Evolutionary conservation across 1,140 invertebrate species (phyloP), one percentile per base, ranked within the genome.

Genomic region (Drosophila persimilis): DNA sequence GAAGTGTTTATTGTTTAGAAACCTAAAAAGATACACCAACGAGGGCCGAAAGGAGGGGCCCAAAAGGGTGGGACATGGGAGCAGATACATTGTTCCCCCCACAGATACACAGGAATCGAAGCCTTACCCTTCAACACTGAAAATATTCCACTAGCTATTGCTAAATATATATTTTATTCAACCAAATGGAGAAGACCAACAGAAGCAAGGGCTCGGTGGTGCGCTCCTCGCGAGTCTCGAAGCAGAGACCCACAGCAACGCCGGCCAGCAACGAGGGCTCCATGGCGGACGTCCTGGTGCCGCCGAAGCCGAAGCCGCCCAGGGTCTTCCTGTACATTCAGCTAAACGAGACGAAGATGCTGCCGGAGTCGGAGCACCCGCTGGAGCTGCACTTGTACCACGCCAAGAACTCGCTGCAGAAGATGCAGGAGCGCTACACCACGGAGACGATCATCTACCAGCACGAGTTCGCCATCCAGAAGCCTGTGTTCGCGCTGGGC

Each of bases 281-380:
- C 3, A 0, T 1, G 9, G 45, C 17, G 2, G 2, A 7, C 0
- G 0, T 1, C 1, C 2, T 35, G 2, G 44, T 44, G 8, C 9
- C 2, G 20, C 31, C 2, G 20, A 17, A 11, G 9, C 46, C 1
- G n/a, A 66, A 48, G 43, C 41, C 3, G 17, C 0, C 44, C 0
- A 58, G 86, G 2, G 86, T 90, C 0, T 90, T 69, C 22, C 76
- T 90, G 15, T 90, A 90, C 15, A 75, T 90, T 26, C 83, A 90
- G 26, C 54, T 90, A 15, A 84, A 84, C 22, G 52, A 55, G 1
- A 51, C 90, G 9, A 2, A 6, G 6, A 66, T 78, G n/a, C 39
- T 90, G 41, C 88, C 88, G 0, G 43, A 69, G 4, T 55, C 39
- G 0, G 15, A 59, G 0, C 47, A 89, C 59, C 70, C 70, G 3